Evolutionary conservation across 2,888 invertebrate species (phyloP).

Genomic region (Aethes cnicana): DNA sequence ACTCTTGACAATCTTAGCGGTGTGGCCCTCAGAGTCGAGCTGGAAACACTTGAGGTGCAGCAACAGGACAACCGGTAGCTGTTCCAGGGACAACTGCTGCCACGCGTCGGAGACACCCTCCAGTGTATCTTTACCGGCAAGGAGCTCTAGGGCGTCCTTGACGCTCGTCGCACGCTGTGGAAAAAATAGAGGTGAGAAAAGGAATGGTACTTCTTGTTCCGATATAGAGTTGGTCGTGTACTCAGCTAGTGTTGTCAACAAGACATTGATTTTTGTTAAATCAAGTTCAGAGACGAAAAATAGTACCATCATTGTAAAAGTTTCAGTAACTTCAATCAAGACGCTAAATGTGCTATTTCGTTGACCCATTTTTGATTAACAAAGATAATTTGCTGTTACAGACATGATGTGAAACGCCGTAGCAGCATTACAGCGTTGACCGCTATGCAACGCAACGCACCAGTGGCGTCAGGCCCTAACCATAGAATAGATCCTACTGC

Average conservation of each 20-base stretch:
- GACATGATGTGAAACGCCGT: too few species aligned
- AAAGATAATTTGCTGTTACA: too few species aligned
- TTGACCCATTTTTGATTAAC: too few species aligned
- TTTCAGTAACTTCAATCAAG: too few species aligned
- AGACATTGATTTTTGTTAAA: conserved; percentile 30
- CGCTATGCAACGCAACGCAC: too few species aligned
- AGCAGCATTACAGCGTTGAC: too few species aligned
- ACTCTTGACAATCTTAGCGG: conserved; percentile 95
- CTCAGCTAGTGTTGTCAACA: conserved; percentile 52
- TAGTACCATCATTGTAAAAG: conserved; percentile 43
- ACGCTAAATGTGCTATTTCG: too few species aligned
- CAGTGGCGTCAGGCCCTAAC: too few species aligned
- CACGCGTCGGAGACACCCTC: conserved; percentile 95
- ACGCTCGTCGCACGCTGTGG: conserved; percentile 90
- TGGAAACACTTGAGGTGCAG: conserved; percentile 97
- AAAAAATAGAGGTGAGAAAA: conserved; percentile 37
- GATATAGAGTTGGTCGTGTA: conserved; percentile 17
- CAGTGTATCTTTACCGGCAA: conserved; percentile 92
- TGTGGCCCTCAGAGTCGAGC: conserved; percentile 92
- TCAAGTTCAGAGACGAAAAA: conserved; percentile 57
- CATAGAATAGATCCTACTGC: too few species aligned
- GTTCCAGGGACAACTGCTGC: conserved; percentile 94
- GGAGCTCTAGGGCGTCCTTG: conserved; percentile 92
- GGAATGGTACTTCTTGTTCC: not conserved
- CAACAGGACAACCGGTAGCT: conserved; percentile 93